phyloP scores from a whole-genome alignment of 2,797 vertebrate genomes.

The Lophotriccus pileatus region DNA sequence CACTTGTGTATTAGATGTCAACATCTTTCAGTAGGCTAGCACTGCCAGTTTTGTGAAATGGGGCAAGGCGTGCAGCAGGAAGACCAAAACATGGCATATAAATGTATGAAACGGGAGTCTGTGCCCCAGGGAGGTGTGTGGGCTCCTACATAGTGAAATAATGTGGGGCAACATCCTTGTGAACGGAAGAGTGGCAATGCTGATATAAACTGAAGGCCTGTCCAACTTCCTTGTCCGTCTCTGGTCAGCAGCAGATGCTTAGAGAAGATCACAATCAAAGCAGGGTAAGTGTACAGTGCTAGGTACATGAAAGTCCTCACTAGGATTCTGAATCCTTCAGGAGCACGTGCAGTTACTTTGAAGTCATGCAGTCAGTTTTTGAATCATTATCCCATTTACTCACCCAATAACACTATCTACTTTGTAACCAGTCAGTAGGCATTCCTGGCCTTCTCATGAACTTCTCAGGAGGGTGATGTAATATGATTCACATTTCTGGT shows the following conservation, averaged over 20 bases:
- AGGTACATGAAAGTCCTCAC: neutral
- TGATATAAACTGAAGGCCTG: neutral
- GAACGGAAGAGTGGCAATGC: neutral
- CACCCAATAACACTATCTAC: neutral
- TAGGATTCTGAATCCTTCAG: neutral
- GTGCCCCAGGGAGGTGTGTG: neutral
- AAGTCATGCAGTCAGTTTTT: neutral
- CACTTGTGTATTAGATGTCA: neutral
- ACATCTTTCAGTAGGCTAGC: neutral
- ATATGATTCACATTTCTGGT: neutral
- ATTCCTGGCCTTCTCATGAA: neutral
- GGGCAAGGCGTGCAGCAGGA: neutral
- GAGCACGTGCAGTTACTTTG: neutral
- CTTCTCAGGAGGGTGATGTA: neutral
- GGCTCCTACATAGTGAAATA: neutral
- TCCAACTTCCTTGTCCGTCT: neutral
- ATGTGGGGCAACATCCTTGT: neutral
- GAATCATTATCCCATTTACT: neutral
- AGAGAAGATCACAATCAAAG: neutral
- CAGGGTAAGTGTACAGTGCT: neutral
- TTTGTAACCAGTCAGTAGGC: neutral
- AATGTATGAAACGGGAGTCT: neutral
- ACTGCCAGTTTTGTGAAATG: neutral
- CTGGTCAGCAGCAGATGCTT: neutral
- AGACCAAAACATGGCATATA: neutral